A percentile compares a stretch with the other conserved stretches of the same genome.
Conservation (phyloP, 2,113 vertebrate species). For the Otis tarda region DNA sequence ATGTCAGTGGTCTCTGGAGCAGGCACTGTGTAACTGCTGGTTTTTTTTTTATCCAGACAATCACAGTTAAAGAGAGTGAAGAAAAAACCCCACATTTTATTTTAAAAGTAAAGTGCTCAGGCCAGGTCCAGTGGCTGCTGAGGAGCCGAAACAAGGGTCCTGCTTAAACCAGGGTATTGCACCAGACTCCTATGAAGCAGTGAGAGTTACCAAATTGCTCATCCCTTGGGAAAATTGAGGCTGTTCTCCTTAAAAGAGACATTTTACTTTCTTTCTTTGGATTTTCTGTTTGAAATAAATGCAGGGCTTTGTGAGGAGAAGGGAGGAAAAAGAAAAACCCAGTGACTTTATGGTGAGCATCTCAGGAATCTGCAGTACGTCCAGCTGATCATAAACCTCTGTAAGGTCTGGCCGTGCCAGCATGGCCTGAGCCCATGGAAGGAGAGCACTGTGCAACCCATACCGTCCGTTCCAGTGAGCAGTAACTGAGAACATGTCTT, state of each 20-base stretch:
- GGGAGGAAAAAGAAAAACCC: not conserved
- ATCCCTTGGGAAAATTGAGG: not conserved
- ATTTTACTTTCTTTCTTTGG: not conserved
- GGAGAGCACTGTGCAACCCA: not conserved
- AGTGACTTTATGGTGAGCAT: not conserved
- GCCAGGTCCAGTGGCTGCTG: not conserved
- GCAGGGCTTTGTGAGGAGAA: not conserved
- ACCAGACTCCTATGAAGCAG: not conserved
- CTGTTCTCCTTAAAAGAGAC: not conserved
- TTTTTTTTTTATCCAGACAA: not conserved
- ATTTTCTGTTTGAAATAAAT: not conserved
- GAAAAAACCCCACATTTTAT: not conserved
- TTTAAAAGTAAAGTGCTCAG: not conserved
- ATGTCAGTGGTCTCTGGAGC: slow-evolving; percentile 9
- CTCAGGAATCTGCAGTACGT: not conserved
- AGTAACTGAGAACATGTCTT: not conserved
- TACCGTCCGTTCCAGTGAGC: not conserved
- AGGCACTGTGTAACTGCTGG: not conserved
- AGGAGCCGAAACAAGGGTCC: not conserved
- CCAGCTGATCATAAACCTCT: not conserved
- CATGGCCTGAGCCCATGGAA: not conserved
- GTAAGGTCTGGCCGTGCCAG: not conserved
- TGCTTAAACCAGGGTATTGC: not conserved
- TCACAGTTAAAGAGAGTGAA: not conserved
- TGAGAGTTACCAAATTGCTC: not conserved